These are phyloP conservation scores for Antechinus stuartii DNA, from an alignment of 2,113 vertebrate genomes.

Conservation along the genomic window DNA sequence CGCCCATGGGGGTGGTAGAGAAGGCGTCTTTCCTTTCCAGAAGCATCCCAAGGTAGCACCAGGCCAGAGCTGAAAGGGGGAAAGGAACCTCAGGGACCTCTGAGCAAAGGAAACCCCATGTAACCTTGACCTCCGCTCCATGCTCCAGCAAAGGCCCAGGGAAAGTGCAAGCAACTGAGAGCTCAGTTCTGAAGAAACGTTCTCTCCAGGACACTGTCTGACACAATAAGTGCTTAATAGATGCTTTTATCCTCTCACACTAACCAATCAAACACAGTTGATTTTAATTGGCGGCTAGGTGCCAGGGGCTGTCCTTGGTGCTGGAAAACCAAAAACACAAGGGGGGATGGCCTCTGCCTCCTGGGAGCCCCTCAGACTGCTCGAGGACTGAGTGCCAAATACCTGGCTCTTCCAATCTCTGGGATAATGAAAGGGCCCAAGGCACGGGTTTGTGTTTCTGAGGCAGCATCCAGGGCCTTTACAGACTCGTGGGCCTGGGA, in stretches of 20 bases:
- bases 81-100: neutral
- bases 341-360: neutral
- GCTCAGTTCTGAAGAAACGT: neutral
- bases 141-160: neutral
- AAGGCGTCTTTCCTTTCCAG: constrained; percentile 89
- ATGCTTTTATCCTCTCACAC: neutral
- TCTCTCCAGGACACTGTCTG: neutral
- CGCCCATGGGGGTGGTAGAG: constrained; percentile 84
- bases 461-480: neutral
- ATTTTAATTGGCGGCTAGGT: neutral
- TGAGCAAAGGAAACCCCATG: neutral
- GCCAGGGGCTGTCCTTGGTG: too few relatives aligned
- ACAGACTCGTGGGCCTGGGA: neutral
- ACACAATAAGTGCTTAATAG: neutral
- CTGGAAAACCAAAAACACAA: neutral
- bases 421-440: neutral
- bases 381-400: neutral
- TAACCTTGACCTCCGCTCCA: neutral
- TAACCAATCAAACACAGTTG: neutral
- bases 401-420: neutral
- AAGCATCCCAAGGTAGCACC: constrained; percentile 90
- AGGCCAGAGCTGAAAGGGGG: constrained; percentile 84
- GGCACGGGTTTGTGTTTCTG: neutral
- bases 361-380: neutral
- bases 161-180: neutral